Evolutionary conservation across 2,113 vertebrate genomes (phyloP), one percentile per base, ranked within the genome.

Genomic region (Alligator sinensis): DNA sequence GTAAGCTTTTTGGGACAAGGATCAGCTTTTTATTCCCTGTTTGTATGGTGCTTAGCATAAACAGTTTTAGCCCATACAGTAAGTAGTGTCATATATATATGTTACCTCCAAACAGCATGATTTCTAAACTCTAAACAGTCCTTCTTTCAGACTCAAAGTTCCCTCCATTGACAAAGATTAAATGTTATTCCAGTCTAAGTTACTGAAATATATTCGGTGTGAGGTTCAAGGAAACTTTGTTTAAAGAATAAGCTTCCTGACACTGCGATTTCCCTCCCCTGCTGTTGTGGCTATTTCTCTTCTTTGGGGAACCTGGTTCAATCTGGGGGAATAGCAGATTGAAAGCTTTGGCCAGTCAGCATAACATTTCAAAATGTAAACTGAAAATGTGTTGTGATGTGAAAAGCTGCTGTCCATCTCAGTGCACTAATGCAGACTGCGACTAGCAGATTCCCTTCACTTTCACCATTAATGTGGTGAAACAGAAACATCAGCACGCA

Each of bases 361-460:
- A 83, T 84, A 95, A 83, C 61, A 89, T 95, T 94, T 96, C 90
- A 95, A 94, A 95, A 82, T 82, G 91, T 85, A 84, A 77, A 82
- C 77, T 82, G 94, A 84, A 95, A 96, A 97, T 93, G 89, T 87
- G 93, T 95, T 93, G 93, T 94, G 94, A 96, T 91, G 88, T 94
- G 92, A 95, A 84, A 89, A 64, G 58, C 87, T 89, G 64, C 89
- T 82, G 80, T 79, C 81, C 94, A 95, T 95, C 82, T 0, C 0
- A 80, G 70, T 30, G 87, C 0, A 1, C 82, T 96, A 95, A 89
- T 94, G 75, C 77, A 92, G 78, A 9, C 80, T 58, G 57, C 74
- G 89, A 28, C 68, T 89, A 66, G 34, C 28, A 64, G 68, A 55
- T 30, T 58, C 25, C 15, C n/a, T 13, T 85, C 96, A 79, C 80